These are phyloP conservation scores for Thera obeliscata DNA, from an alignment of 2,888 invertebrate species.

Conservation along the genomic window DNA sequence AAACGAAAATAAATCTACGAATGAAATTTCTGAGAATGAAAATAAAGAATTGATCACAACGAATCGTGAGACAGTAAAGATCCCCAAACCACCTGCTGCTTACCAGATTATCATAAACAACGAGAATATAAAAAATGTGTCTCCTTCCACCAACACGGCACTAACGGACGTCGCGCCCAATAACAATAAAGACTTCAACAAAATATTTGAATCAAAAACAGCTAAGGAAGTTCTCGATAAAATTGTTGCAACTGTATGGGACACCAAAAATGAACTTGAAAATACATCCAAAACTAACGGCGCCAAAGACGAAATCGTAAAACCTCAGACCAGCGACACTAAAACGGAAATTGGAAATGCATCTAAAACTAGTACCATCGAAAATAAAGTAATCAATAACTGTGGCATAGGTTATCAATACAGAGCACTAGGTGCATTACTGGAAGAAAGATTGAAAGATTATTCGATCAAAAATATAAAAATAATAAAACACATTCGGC, in stretches of 20 bases:
- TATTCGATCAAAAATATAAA: constrained; percentile 42
- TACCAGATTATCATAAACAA: background rate
- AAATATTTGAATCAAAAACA: constrained; percentile 6
- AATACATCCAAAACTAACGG: constrained; percentile 2
- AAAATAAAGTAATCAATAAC: background rate
- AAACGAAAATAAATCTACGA: background rate
- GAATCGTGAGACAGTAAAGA: background rate
- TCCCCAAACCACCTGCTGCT: background rate
- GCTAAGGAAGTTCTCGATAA: constrained; percentile 6
- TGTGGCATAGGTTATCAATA: background rate
- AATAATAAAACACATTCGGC: constrained; percentile 45
- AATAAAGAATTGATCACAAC: background rate
- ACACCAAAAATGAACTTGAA: constrained; percentile 10
- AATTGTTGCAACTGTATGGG: constrained; percentile 15
- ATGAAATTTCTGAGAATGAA: background rate
- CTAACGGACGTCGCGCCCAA: background rate
- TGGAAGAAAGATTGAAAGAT: constrained; percentile 35
- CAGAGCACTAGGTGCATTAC: background rate
- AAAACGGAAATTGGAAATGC: constrained; percentile 3
- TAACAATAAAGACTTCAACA: background rate
- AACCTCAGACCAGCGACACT: background rate
- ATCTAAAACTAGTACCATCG: constrained; percentile 1
- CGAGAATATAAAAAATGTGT: background rate
- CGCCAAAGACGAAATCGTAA: constrained; percentile 1
- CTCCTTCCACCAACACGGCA: background rate